Conservation (phyloP, 2,113 vertebrate species). For the Balaeniceps rex region DNA sequence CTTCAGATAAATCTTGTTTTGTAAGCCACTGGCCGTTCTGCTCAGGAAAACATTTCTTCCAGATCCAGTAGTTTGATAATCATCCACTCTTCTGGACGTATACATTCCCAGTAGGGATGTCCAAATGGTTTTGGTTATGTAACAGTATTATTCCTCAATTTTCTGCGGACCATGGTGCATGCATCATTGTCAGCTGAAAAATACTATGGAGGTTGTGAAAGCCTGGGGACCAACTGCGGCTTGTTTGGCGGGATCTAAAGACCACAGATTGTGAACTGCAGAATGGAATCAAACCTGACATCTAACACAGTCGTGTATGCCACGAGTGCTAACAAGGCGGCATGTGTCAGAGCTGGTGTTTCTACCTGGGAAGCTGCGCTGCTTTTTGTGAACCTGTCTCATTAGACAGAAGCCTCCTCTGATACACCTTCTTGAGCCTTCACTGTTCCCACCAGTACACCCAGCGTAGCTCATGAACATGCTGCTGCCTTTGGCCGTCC, state of each 20-base stretch:
- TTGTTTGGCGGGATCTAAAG: neutral
- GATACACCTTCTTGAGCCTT: neutral
- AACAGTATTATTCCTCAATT: neutral
- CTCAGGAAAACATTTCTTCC: neutral
- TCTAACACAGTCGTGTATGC: neutral
- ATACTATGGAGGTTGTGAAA: too few species aligned
- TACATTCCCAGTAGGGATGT: neutral
- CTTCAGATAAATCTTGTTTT: neutral
- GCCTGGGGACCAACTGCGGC: neutral
- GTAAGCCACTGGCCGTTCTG: neutral
- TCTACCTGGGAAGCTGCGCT: neutral
- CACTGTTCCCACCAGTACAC: neutral
- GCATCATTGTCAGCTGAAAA: neutral
- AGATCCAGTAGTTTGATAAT: neutral
- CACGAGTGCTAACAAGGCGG: neutral
- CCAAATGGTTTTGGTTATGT: neutral
- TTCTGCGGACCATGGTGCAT: fast-evolving
- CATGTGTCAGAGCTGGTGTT: neutral
- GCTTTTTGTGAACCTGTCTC: neutral
- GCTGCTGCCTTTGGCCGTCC: neutral
- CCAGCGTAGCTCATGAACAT: neutral
- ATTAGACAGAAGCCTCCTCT: neutral
- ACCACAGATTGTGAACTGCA: neutral
- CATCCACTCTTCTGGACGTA: neutral
- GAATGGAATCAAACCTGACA: neutral